phyloP scores from a whole-genome alignment of 2,797 vertebrate genomes.

The Onychomys arenicola region DNA sequence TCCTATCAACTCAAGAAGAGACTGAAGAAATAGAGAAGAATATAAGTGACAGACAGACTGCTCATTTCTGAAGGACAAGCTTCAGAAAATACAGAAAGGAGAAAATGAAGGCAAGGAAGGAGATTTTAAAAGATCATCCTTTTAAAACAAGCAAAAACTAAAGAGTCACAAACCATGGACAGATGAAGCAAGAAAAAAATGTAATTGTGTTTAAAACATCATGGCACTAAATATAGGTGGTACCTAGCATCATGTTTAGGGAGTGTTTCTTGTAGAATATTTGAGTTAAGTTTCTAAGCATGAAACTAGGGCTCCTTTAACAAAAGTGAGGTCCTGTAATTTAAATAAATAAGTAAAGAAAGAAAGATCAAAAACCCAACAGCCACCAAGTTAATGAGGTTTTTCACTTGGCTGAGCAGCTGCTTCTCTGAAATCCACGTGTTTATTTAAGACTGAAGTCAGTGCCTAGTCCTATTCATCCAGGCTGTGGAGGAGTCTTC shows the following conservation, averaged over 20 bases:
- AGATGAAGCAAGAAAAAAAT: not conserved
- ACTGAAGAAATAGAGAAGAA: not conserved
- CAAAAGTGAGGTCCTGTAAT: not conserved
- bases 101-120: not conserved
- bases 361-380: not conserved
- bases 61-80: not conserved
- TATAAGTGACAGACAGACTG: not conserved
- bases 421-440: not conserved
- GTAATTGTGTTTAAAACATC: not conserved
- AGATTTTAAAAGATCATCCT: not conserved
- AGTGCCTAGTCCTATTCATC: not conserved
- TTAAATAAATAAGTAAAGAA: not conserved
- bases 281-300: constrained; percentile 15
- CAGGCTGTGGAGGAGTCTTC: not conserved
- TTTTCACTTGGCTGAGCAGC: not conserved
- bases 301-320: not conserved
- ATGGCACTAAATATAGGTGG: not conserved
- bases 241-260: not conserved
- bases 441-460: constrained; percentile 13
- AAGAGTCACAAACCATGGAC: not conserved
- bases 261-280: not conserved
- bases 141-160: constrained; percentile 35
- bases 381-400: not conserved
- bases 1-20: not conserved
- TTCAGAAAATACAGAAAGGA: not conserved